Percentiles rank a stretch among this genome's conserved stretches.
These are phyloP conservation scores for Cassiopea xamachana DNA, from an alignment of 30 jellyfish, hydroid and myxozoan species.

Conservation along the genomic window DNA sequence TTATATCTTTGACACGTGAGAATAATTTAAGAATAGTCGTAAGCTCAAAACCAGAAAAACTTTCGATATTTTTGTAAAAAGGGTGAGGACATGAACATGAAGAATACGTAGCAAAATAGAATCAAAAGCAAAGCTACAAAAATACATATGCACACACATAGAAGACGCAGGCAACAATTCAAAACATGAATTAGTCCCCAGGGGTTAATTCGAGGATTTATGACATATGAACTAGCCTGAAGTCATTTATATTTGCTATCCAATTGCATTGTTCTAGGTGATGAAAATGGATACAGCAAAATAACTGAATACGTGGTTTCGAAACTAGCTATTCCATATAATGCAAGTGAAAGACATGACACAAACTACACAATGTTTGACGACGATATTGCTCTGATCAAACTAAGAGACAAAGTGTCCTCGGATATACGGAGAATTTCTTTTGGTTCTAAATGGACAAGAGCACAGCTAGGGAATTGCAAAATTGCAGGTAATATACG, in stretches of 20 bases:
- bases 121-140: too few species aligned
- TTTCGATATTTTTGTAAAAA: too few species aligned
- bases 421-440: background rate
- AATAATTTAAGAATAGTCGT: too few species aligned
- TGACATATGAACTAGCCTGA: too few species aligned
- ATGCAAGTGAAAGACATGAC: background rate
- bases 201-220: too few species aligned
- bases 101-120: too few species aligned
- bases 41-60: too few species aligned
- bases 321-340: background rate
- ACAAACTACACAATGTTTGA: conserved; percentile 10
- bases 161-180: too few species aligned
- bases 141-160: too few species aligned
- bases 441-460: background rate
- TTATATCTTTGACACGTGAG: too few species aligned
- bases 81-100: too few species aligned
- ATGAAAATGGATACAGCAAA: background rate
- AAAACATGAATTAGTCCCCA: too few species aligned
- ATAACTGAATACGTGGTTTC: background rate
- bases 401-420: conserved; percentile 7
- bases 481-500: conserved; percentile 7
- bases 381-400: conserved; percentile 16
- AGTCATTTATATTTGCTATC: background rate
- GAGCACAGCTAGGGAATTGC: background rate
- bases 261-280: background rate